These are phyloP conservation scores for Toxotes jaculatrix DNA, from an alignment of 2,113 vertebrate genomes.

Conservation along the genomic window DNA sequence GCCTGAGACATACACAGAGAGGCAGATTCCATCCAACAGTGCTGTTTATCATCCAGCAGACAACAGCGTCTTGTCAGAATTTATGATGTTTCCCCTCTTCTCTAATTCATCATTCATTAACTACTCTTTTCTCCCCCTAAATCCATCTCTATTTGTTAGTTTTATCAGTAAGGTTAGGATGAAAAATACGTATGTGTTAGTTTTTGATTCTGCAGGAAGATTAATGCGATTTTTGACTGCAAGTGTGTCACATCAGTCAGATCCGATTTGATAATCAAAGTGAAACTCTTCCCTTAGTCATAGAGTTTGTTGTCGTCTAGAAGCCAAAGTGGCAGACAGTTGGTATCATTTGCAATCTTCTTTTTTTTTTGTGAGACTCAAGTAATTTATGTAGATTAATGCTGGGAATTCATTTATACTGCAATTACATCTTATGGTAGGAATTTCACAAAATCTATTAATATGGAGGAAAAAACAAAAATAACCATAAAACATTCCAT, in stretches of 20 bases:
- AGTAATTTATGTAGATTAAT: slow-evolving; percentile 57
- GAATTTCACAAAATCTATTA: slow-evolving; percentile 41
- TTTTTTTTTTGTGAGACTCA: not conserved
- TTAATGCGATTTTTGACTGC: slow-evolving; percentile 70
- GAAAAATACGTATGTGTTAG: slow-evolving; percentile 68
- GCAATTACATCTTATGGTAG: slow-evolving; percentile 27
- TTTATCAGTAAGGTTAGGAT: slow-evolving; percentile 76
- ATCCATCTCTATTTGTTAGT: slow-evolving; percentile 81
- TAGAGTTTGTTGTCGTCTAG: slow-evolving; percentile 37
- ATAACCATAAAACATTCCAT: slow-evolving; percentile 37
- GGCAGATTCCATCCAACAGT: slow-evolving; percentile 79
- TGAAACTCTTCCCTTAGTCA: slow-evolving; percentile 35
- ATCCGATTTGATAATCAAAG: slow-evolving; percentile 69
- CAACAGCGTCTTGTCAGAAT: slow-evolving; percentile 82
- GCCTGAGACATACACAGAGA: slow-evolving; percentile 84
- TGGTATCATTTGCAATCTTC: slow-evolving; percentile 27
- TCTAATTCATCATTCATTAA: slow-evolving; percentile 88
- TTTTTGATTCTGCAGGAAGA: slow-evolving; percentile 67
- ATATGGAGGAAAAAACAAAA: slow-evolving; percentile 45
- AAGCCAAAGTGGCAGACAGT: slow-evolving; percentile 30
- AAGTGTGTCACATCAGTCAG: slow-evolving; percentile 74
- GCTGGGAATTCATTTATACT: slow-evolving; percentile 38
- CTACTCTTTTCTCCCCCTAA: slow-evolving; percentile 70
- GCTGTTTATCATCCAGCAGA: slow-evolving; percentile 84
- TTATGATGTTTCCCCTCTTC: slow-evolving; percentile 82